Base-by-base conservation (phyloP, 2,888 invertebrate genomes). In the Chymomyza fuscimana region DNA sequence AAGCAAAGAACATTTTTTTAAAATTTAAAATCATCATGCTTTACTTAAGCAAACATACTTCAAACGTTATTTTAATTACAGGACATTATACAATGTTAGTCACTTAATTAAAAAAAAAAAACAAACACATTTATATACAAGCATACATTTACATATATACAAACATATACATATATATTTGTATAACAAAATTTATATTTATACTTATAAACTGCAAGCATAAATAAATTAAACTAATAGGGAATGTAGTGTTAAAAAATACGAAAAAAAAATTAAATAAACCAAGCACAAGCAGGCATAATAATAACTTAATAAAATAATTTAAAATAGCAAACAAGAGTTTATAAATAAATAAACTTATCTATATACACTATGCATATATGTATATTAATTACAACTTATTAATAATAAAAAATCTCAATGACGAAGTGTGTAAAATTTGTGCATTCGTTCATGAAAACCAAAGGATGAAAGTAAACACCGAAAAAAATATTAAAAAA, bases 401-500 rank as follows among this genome's bases (percentile, higher is more conserved):
- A 88, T 89, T 78, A 89, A 89, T 86, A 86, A 72, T 67, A 70
- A 73, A 62, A 72, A 25, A 40, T 79, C 67, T 71, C 74, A 76
- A 88, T 82, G 85, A 72, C 85, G 85, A 85, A 85, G 88, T 87
- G 81, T 88, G 88, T 88, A 87, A 86, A 86, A 87, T 74, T 78
- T 82, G 86, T 85, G 87, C 86, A 86, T 86, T 88, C 85, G 85
- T 83, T 88, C 85, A 87, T 87, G 78, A 87, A 82, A 87, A 88
- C 80, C 81, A 89, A 88, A 89, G 90, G 90, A 90, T 90, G 89
- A 90, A 89, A 90, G 90, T 86, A 89, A 88, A 90, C 87, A 89
- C 89, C 89, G 86, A 89, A 87, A 82, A 81, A 89, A 86, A 89
- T 79, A 87, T 81, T 82, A 79, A 79, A 78, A 77, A 80, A 82